Percentiles rank a stretch among this genome's conserved stretches.
phyloP scores from a whole-genome alignment of 2,113 vertebrate genomes.

The Piliocolobus tephrosceles region DNA sequence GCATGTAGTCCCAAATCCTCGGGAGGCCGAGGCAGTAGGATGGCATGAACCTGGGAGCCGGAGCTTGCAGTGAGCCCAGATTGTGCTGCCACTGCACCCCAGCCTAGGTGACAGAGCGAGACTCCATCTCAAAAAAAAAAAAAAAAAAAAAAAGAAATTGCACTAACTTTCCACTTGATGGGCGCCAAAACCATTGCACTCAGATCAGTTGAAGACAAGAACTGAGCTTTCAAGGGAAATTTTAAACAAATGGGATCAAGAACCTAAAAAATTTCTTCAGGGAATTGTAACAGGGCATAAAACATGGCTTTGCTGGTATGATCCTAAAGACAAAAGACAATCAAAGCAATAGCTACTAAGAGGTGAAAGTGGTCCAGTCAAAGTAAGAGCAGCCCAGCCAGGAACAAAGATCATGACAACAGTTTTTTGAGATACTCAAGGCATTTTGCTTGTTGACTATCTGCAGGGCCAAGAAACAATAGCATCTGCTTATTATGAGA shows the following conservation, averaged over 20 bases:
- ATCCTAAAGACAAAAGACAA: neutral
- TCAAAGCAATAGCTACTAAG: neutral
- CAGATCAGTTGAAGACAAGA: neutral
- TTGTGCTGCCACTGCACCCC: rapidly evolving
- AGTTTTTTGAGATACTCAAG: neutral
- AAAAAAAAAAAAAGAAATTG: neutral
- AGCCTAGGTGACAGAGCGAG: no score
- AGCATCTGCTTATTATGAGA: neutral
- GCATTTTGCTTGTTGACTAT: neutral
- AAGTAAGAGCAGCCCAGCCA: neutral
- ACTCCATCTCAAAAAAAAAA: no score
- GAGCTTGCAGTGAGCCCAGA: no score
- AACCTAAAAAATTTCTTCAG: neutral
- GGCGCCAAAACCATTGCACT: neutral
- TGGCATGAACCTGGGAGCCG: no score
- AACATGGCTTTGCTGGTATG: neutral
- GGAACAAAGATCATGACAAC: neutral
- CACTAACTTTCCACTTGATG: neutral
- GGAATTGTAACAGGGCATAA: neutral
- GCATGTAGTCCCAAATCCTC: no score
- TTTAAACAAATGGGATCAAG: neutral
- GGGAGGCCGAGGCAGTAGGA: no score
- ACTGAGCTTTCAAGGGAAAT: neutral
- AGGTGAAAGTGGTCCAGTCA: neutral
- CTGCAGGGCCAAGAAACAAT: neutral